phyloP scores from a whole-genome alignment of 53 echinoderm and acorn worm species.

The Holothuria leucospilota region DNA sequence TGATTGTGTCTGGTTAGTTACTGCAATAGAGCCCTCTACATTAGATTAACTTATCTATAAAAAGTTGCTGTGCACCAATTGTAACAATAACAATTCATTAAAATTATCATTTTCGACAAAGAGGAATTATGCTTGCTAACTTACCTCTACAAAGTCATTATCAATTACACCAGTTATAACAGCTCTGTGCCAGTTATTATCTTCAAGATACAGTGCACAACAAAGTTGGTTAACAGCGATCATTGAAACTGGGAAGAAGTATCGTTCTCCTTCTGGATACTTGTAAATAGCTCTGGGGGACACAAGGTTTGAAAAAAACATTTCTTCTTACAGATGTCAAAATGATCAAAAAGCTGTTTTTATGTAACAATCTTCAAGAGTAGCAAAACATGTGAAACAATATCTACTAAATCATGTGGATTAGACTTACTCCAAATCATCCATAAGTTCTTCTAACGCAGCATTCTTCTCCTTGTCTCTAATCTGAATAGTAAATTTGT shows the following conservation, averaged over 20 bases:
- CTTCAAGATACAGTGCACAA: conserved; percentile 83
- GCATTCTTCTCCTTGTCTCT: conserved; percentile 71
- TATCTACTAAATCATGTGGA: background rate
- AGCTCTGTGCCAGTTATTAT: conserved; percentile 70
- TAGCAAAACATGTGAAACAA: background rate
- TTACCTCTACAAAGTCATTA: conserved; percentile 88
- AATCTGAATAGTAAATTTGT: conserved; percentile 78
- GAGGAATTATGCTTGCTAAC: background rate
- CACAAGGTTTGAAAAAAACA: background rate
- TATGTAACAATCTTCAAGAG: too few species aligned
- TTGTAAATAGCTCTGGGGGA: conserved; percentile 76
- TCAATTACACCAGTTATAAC: conserved; percentile 51
- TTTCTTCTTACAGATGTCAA: background rate
- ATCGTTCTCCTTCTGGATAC: conserved; percentile 85
- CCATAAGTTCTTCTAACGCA: conserved; percentile 84
- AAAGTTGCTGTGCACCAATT: too few species aligned
- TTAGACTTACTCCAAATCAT: conserved; percentile 89
- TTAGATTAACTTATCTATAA: too few species aligned
- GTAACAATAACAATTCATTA: too few species aligned
- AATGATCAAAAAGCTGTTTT: too few species aligned
- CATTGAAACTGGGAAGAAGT: conserved; percentile 92
- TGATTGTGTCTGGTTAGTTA: too few species aligned
- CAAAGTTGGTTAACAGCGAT: conserved; percentile 92
- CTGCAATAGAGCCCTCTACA: too few species aligned
- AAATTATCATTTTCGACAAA: too few species aligned